Percentiles rank a stretch among this genome's conserved stretches.
Evolutionary conservation across 2,888 invertebrate species (phyloP).

Genomic region (Tetheella fluctuosa): DNA sequence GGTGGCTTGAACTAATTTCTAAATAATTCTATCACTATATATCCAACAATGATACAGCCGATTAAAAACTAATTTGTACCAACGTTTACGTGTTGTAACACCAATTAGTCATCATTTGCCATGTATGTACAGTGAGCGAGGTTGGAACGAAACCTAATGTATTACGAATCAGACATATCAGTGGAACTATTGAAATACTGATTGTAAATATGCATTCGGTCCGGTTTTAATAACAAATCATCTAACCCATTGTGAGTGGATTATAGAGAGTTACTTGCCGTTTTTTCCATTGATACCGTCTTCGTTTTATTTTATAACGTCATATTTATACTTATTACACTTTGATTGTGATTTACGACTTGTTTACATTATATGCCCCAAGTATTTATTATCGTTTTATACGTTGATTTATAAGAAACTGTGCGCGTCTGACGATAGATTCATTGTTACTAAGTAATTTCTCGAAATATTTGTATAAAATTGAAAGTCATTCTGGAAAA

Average conservation of each 20-base stretch:
- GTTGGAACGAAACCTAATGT: constrained; percentile 6
- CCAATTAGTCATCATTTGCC: background rate
- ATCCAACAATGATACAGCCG: background rate
- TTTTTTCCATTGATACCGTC: constrained; percentile 51
- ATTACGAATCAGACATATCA: constrained; percentile 8
- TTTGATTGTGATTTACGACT: constrained; percentile 53
- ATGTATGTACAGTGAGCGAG: background rate
- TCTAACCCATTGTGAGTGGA: constrained; percentile 56
- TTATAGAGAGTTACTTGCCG: constrained; percentile 60
- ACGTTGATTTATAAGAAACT: background rate
- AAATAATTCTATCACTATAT: background rate
- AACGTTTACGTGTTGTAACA: background rate
- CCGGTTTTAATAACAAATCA: constrained; percentile 66
- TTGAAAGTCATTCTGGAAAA: background rate
- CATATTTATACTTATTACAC: no score
- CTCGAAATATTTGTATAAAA: background rate
- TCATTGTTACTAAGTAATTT: background rate
- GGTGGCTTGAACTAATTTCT: no score
- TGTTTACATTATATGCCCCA: constrained; percentile 32
- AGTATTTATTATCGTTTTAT: background rate
- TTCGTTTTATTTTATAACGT: constrained; percentile 39
- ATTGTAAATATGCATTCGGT: constrained; percentile 42
- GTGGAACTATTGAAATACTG: constrained; percentile 33
- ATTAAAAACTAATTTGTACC: constrained; percentile 5
- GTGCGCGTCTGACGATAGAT: background rate